A percentile compares a stretch with the other conserved stretches of the same genome.
Evolutionary conservation across 1,140 invertebrate genomes (phyloP).

Genomic region (Episyrphus balteatus): DNA sequence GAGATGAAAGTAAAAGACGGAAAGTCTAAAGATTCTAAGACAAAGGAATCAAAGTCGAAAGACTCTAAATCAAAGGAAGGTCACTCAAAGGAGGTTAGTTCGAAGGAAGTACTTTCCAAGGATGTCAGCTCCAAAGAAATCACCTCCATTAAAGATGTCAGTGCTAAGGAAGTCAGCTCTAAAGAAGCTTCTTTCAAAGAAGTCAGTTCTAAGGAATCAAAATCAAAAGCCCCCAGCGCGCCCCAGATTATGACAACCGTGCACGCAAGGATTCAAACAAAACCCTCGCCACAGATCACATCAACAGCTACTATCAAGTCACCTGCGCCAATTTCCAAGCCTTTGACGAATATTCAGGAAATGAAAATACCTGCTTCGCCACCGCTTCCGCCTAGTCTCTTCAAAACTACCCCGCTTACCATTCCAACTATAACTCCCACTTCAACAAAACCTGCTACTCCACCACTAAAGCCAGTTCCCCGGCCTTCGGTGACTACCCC

Average conservation of each 20-base stretch:
- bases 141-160: too few species aligned
- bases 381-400: slow-evolving; percentile 31
- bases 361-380: slow-evolving; percentile 21
- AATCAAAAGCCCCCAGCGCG: neutral
- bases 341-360: slow-evolving; percentile 10
- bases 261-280: slow-evolving; percentile 1
- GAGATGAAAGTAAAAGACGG: neutral
- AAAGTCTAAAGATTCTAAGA: neutral
- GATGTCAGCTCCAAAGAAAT: too few species aligned
- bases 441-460: neutral
- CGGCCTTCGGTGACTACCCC: neutral
- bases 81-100: too few species aligned
- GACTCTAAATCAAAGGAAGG: neutral
- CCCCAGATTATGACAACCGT: neutral
- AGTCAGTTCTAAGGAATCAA: slow-evolving; percentile 13
- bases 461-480: neutral
- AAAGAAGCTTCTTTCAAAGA: too few species aligned
- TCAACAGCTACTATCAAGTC: neutral
- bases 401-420: slow-evolving; percentile 16
- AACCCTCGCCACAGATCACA: neutral
- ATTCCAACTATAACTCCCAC: slow-evolving; percentile 9
- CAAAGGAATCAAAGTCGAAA: neutral
- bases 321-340: neutral
- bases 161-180: neutral
- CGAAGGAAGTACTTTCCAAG: too few species aligned